Evolutionary conservation across 2,113 vertebrate species (phyloP).

Genomic region (Aleadryas rufinucha): DNA sequence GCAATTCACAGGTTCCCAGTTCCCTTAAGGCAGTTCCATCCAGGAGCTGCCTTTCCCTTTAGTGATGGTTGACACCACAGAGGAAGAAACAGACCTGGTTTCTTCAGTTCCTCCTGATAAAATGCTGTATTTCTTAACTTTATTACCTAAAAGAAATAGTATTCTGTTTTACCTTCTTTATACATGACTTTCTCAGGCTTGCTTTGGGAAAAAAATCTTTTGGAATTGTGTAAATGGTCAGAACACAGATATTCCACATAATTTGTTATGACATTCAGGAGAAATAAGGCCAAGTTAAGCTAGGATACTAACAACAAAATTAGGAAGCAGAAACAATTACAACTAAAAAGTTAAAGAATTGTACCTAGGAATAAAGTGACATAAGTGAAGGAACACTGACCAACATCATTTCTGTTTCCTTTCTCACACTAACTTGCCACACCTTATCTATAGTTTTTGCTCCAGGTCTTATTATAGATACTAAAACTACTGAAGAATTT

Average conservation of each 20-base stretch:
- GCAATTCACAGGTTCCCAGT: neutral
- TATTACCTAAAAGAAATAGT: neutral
- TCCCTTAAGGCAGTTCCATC: neutral
- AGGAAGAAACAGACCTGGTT: neutral
- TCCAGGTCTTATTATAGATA: neutral
- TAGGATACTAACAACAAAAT: neutral
- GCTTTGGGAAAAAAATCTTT: neutral
- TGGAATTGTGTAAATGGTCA: neutral
- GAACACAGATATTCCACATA: neutral
- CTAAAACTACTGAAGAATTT: neutral
- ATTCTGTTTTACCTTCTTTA: neutral
- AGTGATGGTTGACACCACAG: neutral
- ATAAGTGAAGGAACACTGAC: neutral
- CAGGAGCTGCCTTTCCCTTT: neutral
- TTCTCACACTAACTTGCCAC: neutral
- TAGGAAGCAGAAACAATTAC: neutral
- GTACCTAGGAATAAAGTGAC: neutral
- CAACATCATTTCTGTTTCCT: neutral
- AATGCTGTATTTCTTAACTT: neutral
- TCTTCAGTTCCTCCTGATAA: neutral
- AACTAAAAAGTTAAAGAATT: neutral
- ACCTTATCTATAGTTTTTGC: neutral
- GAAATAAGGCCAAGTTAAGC: neutral
- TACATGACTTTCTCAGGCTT: neutral
- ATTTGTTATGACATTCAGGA: neutral